These are phyloP conservation scores for Clusia tigrina DNA, from an alignment of 2,888 invertebrate genomes.

Conservation along the genomic window DNA sequence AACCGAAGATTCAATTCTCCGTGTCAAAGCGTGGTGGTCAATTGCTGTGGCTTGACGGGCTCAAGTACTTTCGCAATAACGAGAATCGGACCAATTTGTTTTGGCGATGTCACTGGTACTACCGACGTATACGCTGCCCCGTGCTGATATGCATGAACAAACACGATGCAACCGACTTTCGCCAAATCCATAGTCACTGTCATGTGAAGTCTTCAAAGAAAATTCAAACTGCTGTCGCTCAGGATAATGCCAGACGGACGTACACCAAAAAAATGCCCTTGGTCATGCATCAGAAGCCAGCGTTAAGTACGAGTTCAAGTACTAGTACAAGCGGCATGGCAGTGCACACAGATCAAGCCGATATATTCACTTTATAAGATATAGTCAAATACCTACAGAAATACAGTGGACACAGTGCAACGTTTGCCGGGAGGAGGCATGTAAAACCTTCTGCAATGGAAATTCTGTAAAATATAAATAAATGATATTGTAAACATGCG, in stretches of 20 bases:
- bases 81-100: constrained; percentile 62
- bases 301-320: not conserved
- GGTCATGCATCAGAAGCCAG: no score
- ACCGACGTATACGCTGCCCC: constrained; percentile 60
- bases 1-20: constrained; percentile 61
- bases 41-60: constrained; percentile 60
- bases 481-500: not conserved
- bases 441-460: no score
- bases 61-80: constrained; percentile 63
- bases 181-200: constrained; percentile 61
- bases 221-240: constrained; percentile 28
- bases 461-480: no score
- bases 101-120: constrained; percentile 64
- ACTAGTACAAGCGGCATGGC: not conserved
- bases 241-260: not conserved
- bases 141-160: constrained; percentile 64
- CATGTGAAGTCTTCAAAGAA: constrained; percentile 52
- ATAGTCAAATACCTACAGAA: no score
- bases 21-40: constrained; percentile 61
- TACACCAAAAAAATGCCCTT: no score
- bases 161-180: constrained; percentile 58
- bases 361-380: no score
- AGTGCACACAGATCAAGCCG: no score
- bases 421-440: no score
- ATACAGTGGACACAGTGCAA: no score